phyloP scores from a whole-genome alignment of 2,888 invertebrate species.

The Cosmorhoe ocellata region DNA sequence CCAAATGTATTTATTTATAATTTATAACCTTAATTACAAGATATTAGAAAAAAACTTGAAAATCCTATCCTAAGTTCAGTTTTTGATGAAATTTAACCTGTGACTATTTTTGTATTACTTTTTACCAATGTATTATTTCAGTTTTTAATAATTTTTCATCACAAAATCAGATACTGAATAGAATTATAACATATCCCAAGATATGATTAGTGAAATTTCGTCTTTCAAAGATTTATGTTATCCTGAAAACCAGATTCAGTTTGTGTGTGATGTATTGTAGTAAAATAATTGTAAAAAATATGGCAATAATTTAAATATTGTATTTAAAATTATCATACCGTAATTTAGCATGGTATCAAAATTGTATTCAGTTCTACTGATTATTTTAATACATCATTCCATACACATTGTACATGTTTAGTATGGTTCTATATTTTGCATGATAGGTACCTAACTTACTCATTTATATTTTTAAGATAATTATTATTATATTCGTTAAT shows the following conservation, averaged over 20 bases:
- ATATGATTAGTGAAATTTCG: constrained; percentile 15
- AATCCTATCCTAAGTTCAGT: neutral
- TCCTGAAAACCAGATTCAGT: constrained; percentile 24
- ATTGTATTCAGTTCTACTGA: constrained; percentile 25
- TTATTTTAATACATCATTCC: constrained; percentile 55
- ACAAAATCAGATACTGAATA: constrained; percentile 28
- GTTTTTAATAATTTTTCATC: constrained; percentile 14
- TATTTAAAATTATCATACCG: constrained; percentile 13
- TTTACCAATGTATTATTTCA: neutral
- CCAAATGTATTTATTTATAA: constrained; percentile 35
- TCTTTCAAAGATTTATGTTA: constrained; percentile 25
- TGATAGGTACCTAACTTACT: constrained; percentile 68
- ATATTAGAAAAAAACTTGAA: too few species aligned
- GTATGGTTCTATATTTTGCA: constrained; percentile 50
- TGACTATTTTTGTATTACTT: constrained; percentile 1
- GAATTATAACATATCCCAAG: constrained; percentile 31
- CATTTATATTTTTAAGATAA: constrained; percentile 69
- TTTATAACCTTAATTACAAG: too few species aligned
- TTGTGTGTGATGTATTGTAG: constrained; percentile 25
- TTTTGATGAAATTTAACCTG: neutral
- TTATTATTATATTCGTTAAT: constrained; percentile 65
- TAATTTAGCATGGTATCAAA: constrained; percentile 27
- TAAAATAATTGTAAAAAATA: constrained; percentile 19
- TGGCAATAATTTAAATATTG: constrained; percentile 18
- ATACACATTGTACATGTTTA: constrained; percentile 57